These are phyloP conservation scores for Sapajus apella DNA, from an alignment of 2,113 vertebrate genomes.

Conservation along the genomic window DNA sequence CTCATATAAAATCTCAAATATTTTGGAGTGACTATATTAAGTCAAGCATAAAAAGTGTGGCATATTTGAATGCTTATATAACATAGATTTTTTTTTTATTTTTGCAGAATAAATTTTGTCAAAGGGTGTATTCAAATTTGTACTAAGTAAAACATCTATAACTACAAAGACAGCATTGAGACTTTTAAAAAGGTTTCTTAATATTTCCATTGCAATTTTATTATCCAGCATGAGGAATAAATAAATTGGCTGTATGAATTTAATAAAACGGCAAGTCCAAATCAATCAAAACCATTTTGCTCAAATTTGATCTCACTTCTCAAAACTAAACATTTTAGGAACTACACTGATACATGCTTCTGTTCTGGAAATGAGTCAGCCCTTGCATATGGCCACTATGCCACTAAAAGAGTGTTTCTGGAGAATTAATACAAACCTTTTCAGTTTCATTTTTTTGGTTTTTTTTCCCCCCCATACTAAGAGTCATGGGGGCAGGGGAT, in stretches of 20 bases:
- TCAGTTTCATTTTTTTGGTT: not conserved
- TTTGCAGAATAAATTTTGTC: slow-evolving; percentile 35
- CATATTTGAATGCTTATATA: not conserved
- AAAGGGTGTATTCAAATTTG: not conserved
- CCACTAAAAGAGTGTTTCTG: not conserved
- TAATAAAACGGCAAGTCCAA: not conserved
- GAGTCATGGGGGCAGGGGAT: not conserved
- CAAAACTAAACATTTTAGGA: slow-evolving; percentile 43
- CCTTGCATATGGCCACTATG: not conserved
- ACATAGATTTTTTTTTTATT: not conserved
- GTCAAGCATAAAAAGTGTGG: not conserved
- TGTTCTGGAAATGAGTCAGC: not conserved
- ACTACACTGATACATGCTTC: not conserved
- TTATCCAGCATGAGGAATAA: not conserved
- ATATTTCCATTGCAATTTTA: not conserved
- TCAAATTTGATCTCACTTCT: not conserved
- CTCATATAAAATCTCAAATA: slow-evolving; percentile 28
- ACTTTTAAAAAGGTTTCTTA: slow-evolving; percentile 6
- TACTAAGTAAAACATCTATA: not conserved
- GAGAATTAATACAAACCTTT: not conserved
- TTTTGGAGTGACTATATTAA: slow-evolving; percentile 14
- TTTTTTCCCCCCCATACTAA: slow-evolving; percentile 3
- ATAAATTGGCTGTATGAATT: not conserved
- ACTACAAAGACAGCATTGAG: not conserved
- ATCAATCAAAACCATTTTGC: not conserved